A percentile compares a stretch with the other conserved stretches of the same genome.
Conservation (phyloP, 2,888 invertebrate genomes). For the Notodonta dromedarius region DNA sequence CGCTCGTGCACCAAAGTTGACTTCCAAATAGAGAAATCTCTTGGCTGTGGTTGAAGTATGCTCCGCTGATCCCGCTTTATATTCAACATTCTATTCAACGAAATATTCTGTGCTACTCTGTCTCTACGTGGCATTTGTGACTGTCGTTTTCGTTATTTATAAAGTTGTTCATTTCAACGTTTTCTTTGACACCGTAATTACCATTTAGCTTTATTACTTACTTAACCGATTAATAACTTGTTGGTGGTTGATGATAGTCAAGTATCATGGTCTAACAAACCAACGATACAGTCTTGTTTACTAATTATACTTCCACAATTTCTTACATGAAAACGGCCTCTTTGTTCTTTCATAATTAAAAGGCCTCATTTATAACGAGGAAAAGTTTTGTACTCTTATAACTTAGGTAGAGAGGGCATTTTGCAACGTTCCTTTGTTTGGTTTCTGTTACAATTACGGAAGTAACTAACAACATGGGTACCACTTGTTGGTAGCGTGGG, state of each 20-base stretch:
- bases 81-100: slow-evolving; percentile 13
- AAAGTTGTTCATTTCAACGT: slow-evolving; percentile 10
- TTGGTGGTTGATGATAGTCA: too few species aligned
- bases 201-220: slow-evolving; percentile 13
- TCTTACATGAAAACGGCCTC: slow-evolving; percentile 12
- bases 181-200: neutral
- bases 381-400: slow-evolving; percentile 23
- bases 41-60: slow-evolving; percentile 2
- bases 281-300: too few species aligned
- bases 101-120: slow-evolving; percentile 10
- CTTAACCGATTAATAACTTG: slow-evolving; percentile 15
- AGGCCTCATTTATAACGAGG: slow-evolving; percentile 24
- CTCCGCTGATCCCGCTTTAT: slow-evolving; percentile 11
- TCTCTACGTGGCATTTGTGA: slow-evolving; percentile 16
- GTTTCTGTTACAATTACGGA: slow-evolving; percentile 38
- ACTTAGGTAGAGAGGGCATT: slow-evolving; percentile 30
- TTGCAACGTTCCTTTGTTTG: slow-evolving; percentile 35
- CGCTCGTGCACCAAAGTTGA: slow-evolving; percentile 6
- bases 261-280: too few species aligned
- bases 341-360: slow-evolving; percentile 27
- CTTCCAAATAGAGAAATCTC: slow-evolving; percentile 9
- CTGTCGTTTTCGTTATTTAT: slow-evolving; percentile 15
- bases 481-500: slow-evolving; percentile 36
- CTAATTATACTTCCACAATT: neutral
- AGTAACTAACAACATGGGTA: slow-evolving; percentile 35